These are phyloP conservation scores for Felis chaus DNA, from an alignment of 2,113 vertebrate genomes.

Conservation along the genomic window DNA sequence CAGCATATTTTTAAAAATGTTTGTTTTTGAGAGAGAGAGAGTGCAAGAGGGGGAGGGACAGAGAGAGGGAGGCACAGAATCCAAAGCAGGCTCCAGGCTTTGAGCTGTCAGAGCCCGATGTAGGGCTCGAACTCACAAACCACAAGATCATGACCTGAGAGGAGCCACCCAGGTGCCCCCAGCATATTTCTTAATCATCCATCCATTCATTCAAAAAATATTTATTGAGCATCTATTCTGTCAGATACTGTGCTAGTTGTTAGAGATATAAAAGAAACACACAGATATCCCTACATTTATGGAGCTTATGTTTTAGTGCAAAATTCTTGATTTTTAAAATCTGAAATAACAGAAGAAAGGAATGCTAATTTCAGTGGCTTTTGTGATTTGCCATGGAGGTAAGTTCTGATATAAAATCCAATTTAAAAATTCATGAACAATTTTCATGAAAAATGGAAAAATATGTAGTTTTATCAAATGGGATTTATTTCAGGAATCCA, in stretches of 20 bases:
- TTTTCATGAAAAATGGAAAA: background rate
- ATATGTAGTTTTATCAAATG: background rate
- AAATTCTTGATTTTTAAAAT: slow-evolving; percentile 12
- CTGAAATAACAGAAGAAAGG: background rate
- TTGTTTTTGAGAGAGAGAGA: background rate
- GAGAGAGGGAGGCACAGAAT: too few relatives aligned
- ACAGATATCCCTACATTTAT: background rate
- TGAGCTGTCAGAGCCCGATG: too few relatives aligned
- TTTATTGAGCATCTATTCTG: background rate
- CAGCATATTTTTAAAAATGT: background rate
- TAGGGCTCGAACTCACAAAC: too few relatives aligned
- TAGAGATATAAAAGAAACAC: background rate
- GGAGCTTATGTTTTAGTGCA: background rate
- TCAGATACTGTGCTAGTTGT: background rate
- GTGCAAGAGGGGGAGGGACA: too few relatives aligned
- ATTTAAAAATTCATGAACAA: background rate
- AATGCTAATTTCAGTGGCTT: background rate
- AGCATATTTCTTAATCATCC: background rate
- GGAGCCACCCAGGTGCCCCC: background rate
- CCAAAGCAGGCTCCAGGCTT: too few relatives aligned
- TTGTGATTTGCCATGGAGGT: background rate
- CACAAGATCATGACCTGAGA: too few relatives aligned
- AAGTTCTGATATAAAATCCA: background rate
- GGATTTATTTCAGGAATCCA: background rate
- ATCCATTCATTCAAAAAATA: background rate